These are phyloP conservation scores for Casuarius casuarius DNA, from an alignment of 2,113 vertebrate species.

Conservation along the genomic window DNA sequence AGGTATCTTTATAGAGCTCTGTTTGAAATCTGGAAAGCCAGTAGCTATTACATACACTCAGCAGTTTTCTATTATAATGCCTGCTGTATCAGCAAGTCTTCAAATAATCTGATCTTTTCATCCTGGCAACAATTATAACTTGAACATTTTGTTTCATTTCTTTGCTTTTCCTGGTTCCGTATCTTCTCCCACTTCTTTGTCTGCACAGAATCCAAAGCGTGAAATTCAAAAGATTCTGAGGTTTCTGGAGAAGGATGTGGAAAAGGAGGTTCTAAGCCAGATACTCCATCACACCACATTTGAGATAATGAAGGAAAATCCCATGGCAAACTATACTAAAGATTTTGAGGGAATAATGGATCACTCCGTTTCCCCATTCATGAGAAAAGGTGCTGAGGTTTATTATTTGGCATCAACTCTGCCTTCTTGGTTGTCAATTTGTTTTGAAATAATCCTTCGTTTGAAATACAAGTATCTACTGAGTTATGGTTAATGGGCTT, in stretches of 20 bases:
- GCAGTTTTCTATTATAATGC: not conserved
- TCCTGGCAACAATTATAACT: not conserved
- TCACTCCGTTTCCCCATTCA: slow-evolving; percentile 65
- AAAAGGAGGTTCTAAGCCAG: slow-evolving; percentile 45
- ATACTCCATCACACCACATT: slow-evolving; percentile 67
- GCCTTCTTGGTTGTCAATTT: not conserved
- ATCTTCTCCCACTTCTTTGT: not conserved
- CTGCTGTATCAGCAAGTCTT: not conserved
- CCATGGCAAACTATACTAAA: slow-evolving; percentile 66
- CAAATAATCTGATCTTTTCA: not conserved
- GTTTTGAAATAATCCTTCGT: not conserved
- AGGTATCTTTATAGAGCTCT: not conserved
- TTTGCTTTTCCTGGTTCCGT: not conserved
- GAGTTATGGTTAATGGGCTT: not conserved
- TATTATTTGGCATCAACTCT: not conserved
- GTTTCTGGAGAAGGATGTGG: slow-evolving; percentile 68
- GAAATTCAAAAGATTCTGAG: slow-evolving; percentile 70
- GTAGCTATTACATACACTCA: not conserved
- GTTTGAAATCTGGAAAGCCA: not conserved
- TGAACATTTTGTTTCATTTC: not conserved
- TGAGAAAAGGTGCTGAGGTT: slow-evolving; percentile 73
- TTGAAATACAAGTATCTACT: not conserved
- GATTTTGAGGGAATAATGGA: slow-evolving; percentile 51
- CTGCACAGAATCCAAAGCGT: slow-evolving; percentile 61
- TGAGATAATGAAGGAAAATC: slow-evolving; percentile 76